Evolutionary conservation across 2,113 vertebrate genomes (phyloP).

Genomic region (Pelvicachromis taeniatus): DNA sequence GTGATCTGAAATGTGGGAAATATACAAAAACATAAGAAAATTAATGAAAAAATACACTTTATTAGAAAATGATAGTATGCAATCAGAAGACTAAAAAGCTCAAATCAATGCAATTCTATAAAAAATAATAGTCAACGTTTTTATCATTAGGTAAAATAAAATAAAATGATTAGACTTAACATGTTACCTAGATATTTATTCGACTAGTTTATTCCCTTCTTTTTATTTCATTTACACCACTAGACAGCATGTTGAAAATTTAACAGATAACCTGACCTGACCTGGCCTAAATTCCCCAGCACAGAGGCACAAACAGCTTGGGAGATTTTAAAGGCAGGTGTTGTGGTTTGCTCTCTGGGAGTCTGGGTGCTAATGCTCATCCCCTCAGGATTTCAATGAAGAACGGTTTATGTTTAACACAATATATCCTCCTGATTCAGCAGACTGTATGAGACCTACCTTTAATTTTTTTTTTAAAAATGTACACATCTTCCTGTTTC

Average conservation of each 20-base stretch:
- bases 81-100: not conserved
- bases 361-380: not conserved
- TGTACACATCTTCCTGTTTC: not conserved
- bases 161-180: fast-evolving
- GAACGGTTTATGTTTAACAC: not conserved
- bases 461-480: not conserved
- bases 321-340: not conserved
- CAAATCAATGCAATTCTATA: not conserved
- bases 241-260: not conserved
- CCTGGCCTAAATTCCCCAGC: not conserved
- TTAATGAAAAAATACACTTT: not conserved
- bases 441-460: not conserved
- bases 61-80: not conserved
- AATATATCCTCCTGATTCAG: not conserved
- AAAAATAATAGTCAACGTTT: fast-evolving
- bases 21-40: not conserved
- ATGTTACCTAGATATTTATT: not conserved
- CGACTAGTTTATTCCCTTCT: not conserved
- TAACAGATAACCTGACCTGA: not conserved
- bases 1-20: not conserved
- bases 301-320: not conserved
- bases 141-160: not conserved
- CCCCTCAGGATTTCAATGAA: not conserved
- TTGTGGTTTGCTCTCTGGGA: not conserved
- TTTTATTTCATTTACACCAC: not conserved